phyloP scores from a whole-genome alignment of 2,797 vertebrate genomes.

The Malacoctenus gilli region DNA sequence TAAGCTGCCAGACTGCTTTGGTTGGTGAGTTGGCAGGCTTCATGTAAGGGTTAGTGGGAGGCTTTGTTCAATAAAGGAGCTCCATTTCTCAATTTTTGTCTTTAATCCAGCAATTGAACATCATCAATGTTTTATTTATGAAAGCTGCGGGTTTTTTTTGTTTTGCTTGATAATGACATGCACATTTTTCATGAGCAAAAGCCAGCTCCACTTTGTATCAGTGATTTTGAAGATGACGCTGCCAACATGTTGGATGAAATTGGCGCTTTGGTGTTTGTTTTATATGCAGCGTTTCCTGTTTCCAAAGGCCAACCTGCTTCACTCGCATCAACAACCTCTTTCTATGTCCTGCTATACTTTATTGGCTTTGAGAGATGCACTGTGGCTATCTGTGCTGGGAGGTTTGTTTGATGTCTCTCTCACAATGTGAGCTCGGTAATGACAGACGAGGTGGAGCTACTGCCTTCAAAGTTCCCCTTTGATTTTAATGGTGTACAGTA shows the following conservation, averaged over 20 bases:
- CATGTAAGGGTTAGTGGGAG: neutral
- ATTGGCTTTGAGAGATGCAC: conserved; percentile 36
- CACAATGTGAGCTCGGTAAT: conserved; percentile 45
- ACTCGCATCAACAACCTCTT: conserved; percentile 1
- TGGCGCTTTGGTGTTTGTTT: neutral
- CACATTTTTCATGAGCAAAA: neutral
- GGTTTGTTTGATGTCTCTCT: conserved; percentile 54
- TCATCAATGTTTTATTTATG: conserved; percentile 5
- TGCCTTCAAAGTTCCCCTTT: conserved; percentile 53
- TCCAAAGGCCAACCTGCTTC: conserved; percentile 26
- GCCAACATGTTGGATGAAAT: neutral
- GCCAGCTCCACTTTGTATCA: too few relatives aligned
- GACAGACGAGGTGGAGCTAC: conserved; percentile 39
- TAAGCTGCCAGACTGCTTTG: conserved; percentile 1
- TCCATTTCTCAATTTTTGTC: neutral
- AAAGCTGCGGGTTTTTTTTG: conserved; percentile 5
- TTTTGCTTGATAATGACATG: neutral
- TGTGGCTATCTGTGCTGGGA: conserved; percentile 36
- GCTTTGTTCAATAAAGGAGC: conserved; percentile 7
- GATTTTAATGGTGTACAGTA: conserved; percentile 47
- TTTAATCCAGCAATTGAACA: neutral
- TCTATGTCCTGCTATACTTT: conserved; percentile 28
- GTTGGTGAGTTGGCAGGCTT: neutral
- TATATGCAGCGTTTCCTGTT: conserved; percentile 14
- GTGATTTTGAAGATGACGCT: neutral